Conservation (phyloP, 2,113 vertebrate species). For the Micromys minutus region DNA sequence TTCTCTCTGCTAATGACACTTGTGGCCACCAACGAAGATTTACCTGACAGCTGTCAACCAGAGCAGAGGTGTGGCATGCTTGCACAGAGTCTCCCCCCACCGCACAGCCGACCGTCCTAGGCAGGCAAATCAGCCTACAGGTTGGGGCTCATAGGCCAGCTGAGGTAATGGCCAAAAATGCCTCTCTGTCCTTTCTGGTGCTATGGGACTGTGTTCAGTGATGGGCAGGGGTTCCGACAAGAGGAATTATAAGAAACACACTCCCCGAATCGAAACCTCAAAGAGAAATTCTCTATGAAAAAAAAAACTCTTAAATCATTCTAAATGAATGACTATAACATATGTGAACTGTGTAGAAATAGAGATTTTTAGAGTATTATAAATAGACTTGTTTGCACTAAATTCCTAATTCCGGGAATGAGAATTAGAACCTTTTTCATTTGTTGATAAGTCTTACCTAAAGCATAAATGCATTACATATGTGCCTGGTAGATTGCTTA, state of each 20-base stretch:
- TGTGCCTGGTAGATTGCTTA: not conserved
- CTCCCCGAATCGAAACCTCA: not conserved
- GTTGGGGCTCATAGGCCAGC: not conserved
- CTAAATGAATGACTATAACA: not conserved
- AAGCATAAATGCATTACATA: not conserved
- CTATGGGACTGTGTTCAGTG: not conserved
- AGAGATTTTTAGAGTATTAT: not conserved
- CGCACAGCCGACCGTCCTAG: conserved; percentile 14
- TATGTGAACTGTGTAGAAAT: not conserved
- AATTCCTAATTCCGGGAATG: not conserved
- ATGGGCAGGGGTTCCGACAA: not conserved
- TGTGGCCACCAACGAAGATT: conserved; percentile 58
- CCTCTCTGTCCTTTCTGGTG: not conserved
- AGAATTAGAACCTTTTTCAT: conserved; percentile 1
- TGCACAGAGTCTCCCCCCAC: not conserved
- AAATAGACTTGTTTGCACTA: conserved; percentile 21
- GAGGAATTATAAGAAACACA: conserved; percentile 12
- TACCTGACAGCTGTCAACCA: conserved; percentile 60
- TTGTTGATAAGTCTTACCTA: conserved; percentile 22
- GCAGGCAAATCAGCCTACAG: not conserved
- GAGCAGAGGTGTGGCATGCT: not conserved
- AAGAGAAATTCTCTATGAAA: not conserved
- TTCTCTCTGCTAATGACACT: conserved; percentile 55
- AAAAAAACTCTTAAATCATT: not conserved
- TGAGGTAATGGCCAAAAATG: not conserved